Evolutionary conservation across 2,113 vertebrate genomes (phyloP).

Genomic region (Madoqua kirkii): DNA sequence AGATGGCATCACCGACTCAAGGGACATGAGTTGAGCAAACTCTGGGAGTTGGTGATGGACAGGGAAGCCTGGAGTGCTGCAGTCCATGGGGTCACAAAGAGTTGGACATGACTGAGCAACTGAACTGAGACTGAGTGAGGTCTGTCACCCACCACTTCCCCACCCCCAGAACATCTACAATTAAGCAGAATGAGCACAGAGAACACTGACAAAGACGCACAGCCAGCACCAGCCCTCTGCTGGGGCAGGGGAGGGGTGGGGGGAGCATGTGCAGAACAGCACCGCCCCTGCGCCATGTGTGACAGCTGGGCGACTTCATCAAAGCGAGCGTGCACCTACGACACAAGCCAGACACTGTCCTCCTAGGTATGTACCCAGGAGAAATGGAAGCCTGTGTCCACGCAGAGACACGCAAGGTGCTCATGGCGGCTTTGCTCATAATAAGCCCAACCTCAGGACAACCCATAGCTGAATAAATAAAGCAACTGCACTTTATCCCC

Average conservation of each 20-base stretch:
- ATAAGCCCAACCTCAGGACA: background rate
- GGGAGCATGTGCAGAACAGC: background rate
- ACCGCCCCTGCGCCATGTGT: background rate
- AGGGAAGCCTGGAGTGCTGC: rapidly evolving
- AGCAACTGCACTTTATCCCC: background rate
- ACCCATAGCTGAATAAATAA: background rate
- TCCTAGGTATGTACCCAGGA: background rate
- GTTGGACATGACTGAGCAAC: background rate
- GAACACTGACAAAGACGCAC: background rate
- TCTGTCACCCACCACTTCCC: background rate
- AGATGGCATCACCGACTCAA: background rate
- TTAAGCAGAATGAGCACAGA: background rate
- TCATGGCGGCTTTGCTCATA: background rate
- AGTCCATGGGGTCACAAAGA: background rate
- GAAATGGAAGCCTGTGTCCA: background rate
- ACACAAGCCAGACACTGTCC: background rate
- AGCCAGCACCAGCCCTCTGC: background rate
- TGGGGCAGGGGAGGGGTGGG: background rate
- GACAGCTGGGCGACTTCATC: background rate
- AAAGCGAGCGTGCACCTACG: background rate
- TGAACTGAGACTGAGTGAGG: background rate
- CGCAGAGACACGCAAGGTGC: background rate
- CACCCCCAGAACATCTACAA: background rate
- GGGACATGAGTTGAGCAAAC: background rate
- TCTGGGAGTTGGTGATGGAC: background rate